Base-by-base conservation (phyloP, 2,888 invertebrate species). In the Chirona hameri region DNA sequence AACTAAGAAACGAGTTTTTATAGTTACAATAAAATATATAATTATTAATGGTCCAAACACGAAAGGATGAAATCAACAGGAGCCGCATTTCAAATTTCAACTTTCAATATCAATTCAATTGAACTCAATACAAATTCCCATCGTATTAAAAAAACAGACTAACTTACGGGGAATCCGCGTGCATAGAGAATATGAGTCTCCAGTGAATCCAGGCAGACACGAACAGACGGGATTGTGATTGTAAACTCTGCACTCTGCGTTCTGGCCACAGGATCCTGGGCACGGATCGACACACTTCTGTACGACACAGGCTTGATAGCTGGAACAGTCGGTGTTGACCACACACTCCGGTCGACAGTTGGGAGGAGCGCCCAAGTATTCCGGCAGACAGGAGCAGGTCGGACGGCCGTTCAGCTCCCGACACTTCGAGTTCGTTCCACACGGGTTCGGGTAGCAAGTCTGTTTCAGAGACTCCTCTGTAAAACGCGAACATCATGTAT, bases 271-370 rank as follows among this genome's bases (percentile, higher is more conserved):
- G 84, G n/a, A n/a, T n/a, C n/a, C n/a, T n/a, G n/a, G n/a, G n/a
- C n/a, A n/a, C n/a, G n/a, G n/a, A n/a, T n/a, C 83, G 72, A 83
- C 82, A 46, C 97, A 97, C 87, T 95, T 94, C 84, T 93, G 93
- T 86, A 95, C 94, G 85, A 93, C 92, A 87, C 97, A 97, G 86
- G 94, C 92, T 87, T 94, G 92, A 87, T 96, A 94, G 69, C 91
- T 90, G 14, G 96, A 95, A 87, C 97, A 97, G 87, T 97, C 96
- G 0, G 94, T 92, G 87, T 95, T 95, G 83, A 94, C 92, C 85
- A 94, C 92, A 87, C 95, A 95, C 89, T 95, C 93, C 86, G 95
- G 93, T 92, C 85, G 93, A 91, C 95, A 95, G 94, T 95, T 87
- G 92, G 93, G 15, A 76, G 95, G 95, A n/a, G 80, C 82, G 79